Evolutionary conservation across 2,113 vertebrate species (phyloP).

Genomic region (Cnemophilus loriae): DNA sequence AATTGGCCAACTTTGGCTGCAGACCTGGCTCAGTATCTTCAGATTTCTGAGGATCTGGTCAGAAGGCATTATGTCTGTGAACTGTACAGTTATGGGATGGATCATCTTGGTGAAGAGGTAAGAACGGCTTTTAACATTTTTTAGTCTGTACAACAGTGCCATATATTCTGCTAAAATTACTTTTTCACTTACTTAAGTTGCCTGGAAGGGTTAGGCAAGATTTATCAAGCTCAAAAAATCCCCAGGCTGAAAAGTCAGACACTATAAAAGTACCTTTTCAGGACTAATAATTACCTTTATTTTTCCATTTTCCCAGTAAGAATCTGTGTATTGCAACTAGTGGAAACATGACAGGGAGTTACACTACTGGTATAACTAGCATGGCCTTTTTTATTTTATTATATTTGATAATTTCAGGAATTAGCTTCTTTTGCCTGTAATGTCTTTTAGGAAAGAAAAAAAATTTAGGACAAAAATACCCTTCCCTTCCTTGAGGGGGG

Average conservation of each 20-base stretch:
- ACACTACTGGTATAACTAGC: neutral
- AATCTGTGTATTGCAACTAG: neutral
- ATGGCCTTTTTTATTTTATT: neutral
- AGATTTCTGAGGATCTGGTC: slow-evolving; percentile 85
- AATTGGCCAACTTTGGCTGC: slow-evolving; percentile 85
- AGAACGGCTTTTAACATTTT: neutral
- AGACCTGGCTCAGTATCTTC: slow-evolving; percentile 85
- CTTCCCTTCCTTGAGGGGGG: neutral
- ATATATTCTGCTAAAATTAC: neutral
- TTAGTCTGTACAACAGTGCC: neutral
- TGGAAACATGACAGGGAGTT: neutral
- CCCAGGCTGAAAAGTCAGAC: neutral
- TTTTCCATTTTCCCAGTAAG: neutral
- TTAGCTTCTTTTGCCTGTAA: neutral
- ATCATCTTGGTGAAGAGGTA: slow-evolving; percentile 90
- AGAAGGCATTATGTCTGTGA: slow-evolving; percentile 88
- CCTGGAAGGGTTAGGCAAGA: neutral
- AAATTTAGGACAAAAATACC: neutral
- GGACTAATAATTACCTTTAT: neutral
- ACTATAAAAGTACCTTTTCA: neutral
- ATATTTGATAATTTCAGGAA: neutral
- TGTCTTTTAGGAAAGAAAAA: neutral
- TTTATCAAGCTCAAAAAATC: neutral
- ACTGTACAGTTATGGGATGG: slow-evolving; percentile 90
- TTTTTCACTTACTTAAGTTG: neutral